A percentile compares a stretch with the other conserved stretches of the same genome.
phyloP scores from a whole-genome alignment of 2,113 vertebrate genomes.

The Chaetodon trifascialis region DNA sequence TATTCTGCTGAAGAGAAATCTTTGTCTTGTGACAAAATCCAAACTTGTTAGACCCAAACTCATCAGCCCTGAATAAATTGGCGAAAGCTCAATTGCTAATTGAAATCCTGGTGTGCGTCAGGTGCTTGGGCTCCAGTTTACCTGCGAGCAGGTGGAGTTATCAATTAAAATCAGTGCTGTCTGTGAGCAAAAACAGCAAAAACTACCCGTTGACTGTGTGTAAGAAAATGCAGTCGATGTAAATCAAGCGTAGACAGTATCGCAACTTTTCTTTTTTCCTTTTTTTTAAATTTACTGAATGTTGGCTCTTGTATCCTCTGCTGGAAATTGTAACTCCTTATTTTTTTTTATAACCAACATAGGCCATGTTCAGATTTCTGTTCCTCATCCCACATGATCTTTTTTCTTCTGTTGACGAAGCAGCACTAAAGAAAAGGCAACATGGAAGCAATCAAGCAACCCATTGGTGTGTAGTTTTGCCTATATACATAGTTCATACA shows the following conservation, averaged over 20 bases:
- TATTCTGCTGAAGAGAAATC: conserved; percentile 30
- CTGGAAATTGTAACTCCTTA: conserved; percentile 76
- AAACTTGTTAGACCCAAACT: conserved; percentile 15
- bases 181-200: conserved; percentile 30
- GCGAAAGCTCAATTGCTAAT: background rate
- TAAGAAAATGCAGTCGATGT: conserved; percentile 36
- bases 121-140: conserved; percentile 10
- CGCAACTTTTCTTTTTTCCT: conserved; percentile 12
- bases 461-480: conserved; percentile 85
- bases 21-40: conserved; percentile 26
- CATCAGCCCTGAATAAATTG: conserved; percentile 24
- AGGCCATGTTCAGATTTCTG: conserved; percentile 51
- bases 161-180: conserved; percentile 23
- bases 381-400: conserved; percentile 48
- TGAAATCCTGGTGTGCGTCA: background rate
- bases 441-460: conserved; percentile 82
- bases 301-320: conserved; percentile 47
- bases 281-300: conserved; percentile 52
- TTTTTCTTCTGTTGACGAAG: conserved; percentile 66
- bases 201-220: conserved; percentile 47
- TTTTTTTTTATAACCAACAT: conserved; percentile 41
- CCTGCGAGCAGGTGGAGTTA: conserved; percentile 15
- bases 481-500: conserved; percentile 86
- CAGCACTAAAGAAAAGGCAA: conserved; percentile 83
- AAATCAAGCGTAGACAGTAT: conserved; percentile 49